These are phyloP conservation scores for Drosophila neutralis DNA, from an alignment of 2,888 invertebrate species.

Conservation along the genomic window DNA sequence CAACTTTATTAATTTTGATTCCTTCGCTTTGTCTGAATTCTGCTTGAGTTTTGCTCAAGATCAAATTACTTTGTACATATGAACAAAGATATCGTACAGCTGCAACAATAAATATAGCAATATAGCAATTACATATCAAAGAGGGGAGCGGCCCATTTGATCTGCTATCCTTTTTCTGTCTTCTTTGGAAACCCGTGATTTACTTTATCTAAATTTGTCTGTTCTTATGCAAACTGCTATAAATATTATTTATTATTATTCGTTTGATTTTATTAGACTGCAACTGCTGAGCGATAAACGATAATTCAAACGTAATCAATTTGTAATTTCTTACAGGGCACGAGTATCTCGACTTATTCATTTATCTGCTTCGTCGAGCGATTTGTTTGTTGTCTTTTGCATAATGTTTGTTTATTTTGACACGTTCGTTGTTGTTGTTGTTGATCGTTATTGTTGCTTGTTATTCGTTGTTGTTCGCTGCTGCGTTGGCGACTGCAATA, in stretches of 20 bases:
- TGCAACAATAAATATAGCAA: conserved; percentile 5
- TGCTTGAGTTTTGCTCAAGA: background rate
- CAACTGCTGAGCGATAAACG: background rate
- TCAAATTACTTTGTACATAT: conserved; percentile 9
- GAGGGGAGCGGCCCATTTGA: conserved; percentile 5
- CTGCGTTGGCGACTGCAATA: conserved; percentile 56
- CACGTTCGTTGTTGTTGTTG: conserved; percentile 44
- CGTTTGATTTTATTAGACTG: background rate
- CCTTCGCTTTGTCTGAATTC: background rate
- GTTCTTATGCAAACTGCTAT: background rate
- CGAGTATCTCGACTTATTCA: conserved; percentile 12
- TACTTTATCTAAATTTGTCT: background rate
- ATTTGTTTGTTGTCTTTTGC: conserved; percentile 56
- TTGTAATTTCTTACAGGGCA: conserved; percentile 2
- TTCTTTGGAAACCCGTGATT: too few species aligned
- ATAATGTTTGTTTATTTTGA: conserved; percentile 73
- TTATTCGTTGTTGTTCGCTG: conserved; percentile 17
- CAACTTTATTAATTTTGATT: background rate
- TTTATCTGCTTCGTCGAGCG: conserved; percentile 32
- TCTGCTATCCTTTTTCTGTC: background rate
- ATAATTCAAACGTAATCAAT: conserved; percentile 2
- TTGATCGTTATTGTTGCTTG: conserved; percentile 19
- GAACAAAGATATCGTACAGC: conserved; percentile 5
- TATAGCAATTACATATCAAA: background rate
- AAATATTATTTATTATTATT: conserved; percentile 3